Evolutionary conservation across 1,140 invertebrate genomes (phyloP), one percentile per base, ranked within the genome.

Genomic region (Nephila pilipes): DNA sequence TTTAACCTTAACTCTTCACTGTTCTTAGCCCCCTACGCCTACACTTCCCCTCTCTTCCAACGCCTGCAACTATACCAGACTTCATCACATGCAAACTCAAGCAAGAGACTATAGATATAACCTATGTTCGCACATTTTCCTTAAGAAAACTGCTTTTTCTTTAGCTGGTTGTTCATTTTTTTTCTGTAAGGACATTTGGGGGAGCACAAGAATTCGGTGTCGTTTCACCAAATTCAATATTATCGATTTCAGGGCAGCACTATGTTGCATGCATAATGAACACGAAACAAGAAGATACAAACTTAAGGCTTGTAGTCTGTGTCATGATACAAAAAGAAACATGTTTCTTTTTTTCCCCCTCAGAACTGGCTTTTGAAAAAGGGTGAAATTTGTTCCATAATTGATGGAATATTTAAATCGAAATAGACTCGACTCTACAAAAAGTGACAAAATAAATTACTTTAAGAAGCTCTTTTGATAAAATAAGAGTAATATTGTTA

Each of bases 1-100:
- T 93, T 87, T 80, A 75, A 87, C 83, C 91, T 87, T 85, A 75
- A 90, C 91, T 93, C 85, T 46, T 54, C 90, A 75, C 81, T 85
- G 46, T 46, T 83, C 87, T 88, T 69, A 75, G 83, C 22, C 18
- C 38, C 14, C 69, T 36, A 20, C 22, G 4, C 32, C 75, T 65
- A 25, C 63, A n/a, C n/a, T n/a, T 22, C 46, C 46, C 20, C 36
- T 16, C 80, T 22, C 80, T 54, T 14, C 81, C 16, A 57, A 57
- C 81, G 6, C 46, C 81, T 25, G 22, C 81, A 29, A 83, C 38
- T 57, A 25, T 83, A 83, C 69, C 18, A 75, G 69, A 75, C 69
- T 75, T 75, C 69, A 75, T 55, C 81, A 54, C 81, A 83, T 83
- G 54, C 81, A 54, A 83, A 57, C 81, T 55, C 81, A 57, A 55